phyloP scores from a whole-genome alignment of 2,888 invertebrate genomes.

The Brachypterus glaber region DNA sequence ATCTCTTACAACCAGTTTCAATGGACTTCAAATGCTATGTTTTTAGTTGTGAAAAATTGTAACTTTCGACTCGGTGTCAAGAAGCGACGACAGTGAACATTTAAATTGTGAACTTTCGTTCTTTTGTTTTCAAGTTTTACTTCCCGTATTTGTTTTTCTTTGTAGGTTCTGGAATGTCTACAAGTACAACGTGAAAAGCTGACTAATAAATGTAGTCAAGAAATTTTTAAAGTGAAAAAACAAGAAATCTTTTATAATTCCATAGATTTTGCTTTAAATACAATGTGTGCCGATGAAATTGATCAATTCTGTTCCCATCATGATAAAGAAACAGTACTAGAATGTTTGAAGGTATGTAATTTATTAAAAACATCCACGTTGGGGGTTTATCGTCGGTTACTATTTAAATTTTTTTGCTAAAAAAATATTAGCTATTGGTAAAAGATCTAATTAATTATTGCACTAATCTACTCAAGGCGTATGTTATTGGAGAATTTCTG shows the following conservation, averaged over 20 bases:
- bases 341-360: conserved; percentile 61
- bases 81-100: too few relatives aligned
- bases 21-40: too few relatives aligned
- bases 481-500: too few relatives aligned
- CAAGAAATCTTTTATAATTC: conserved; percentile 80
- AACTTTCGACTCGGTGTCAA: too few relatives aligned
- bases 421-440: too few relatives aligned
- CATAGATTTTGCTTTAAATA: conserved; percentile 76
- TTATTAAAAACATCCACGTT: too few relatives aligned
- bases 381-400: too few relatives aligned
- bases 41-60: too few relatives aligned
- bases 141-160: conserved; percentile 20
- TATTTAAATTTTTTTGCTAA: too few relatives aligned
- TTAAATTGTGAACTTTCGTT: neutral
- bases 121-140: conserved; percentile 1
- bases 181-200: conserved; percentile 54
- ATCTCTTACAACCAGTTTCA: neutral
- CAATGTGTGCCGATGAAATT: conserved; percentile 78
- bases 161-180: conserved; percentile 73
- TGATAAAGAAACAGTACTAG: conserved; percentile 58
- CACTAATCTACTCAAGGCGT: too few relatives aligned
- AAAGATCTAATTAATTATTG: too few relatives aligned
- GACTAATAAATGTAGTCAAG: conserved; percentile 61
- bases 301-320: conserved; percentile 71
- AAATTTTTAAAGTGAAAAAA: conserved; percentile 75